A percentile compares a stretch with the other conserved stretches of the same genome.
Conservation (phyloP, 53 echinoderm and acorn worm genomes). For the Mesocentrotus franciscanus region DNA sequence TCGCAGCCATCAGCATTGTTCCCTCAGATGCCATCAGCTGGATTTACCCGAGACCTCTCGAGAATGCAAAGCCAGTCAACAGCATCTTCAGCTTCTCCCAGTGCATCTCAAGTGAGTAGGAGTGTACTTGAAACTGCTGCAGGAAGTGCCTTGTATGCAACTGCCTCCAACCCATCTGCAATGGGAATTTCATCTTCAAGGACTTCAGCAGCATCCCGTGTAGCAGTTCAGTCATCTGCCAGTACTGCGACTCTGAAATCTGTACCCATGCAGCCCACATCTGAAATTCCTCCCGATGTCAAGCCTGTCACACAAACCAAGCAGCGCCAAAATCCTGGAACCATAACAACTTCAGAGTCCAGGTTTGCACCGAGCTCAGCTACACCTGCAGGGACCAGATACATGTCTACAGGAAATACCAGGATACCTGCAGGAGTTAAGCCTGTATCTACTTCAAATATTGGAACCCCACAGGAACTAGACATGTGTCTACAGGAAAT, state of each 20-base stretch:
- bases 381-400: neutral
- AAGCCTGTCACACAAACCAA: neutral
- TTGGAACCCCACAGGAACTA: neutral
- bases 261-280: conserved; percentile 22
- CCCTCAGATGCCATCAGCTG: neutral
- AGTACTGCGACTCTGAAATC: conserved; percentile 13
- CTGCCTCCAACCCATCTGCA: neutral
- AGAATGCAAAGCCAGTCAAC: conserved; percentile 4
- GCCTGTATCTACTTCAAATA: neutral
- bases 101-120: neutral
- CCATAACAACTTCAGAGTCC: neutral
- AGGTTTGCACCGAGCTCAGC: neutral
- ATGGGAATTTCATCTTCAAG: neutral
- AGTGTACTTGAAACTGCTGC: neutral
- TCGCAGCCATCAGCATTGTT: conserved; percentile 23
- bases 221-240: neutral
- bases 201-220: neutral
- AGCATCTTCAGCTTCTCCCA: neutral
- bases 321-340: neutral
- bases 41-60: neutral
- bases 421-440: neutral
- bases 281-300: conserved; percentile 19
- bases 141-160: neutral
- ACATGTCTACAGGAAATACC: neutral
- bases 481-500: neutral